These are phyloP conservation scores for Spisula subtruncata DNA, from an alignment of 2,888 invertebrate genomes.

Conservation along the genomic window DNA sequence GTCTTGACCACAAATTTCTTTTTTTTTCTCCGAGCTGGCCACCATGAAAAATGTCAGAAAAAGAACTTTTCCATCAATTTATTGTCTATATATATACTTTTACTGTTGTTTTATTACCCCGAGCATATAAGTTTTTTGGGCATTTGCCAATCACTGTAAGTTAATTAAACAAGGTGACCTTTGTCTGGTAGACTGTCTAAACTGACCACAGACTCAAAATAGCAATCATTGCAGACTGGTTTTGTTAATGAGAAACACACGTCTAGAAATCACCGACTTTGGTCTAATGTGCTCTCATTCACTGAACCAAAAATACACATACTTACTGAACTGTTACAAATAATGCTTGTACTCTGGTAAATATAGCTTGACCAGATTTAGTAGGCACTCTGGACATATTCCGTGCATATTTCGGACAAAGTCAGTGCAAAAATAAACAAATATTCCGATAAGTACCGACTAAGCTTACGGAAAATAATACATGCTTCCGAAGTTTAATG, in stretches of 20 bases:
- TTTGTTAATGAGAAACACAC: background rate
- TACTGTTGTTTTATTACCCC: conserved; percentile 3
- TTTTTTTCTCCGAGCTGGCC: background rate
- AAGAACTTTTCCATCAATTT: background rate
- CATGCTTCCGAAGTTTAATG: no score
- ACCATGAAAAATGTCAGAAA: conserved; percentile 7
- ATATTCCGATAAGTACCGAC: no score
- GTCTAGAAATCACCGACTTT: background rate
- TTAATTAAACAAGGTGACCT: background rate
- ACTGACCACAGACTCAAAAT: conserved; percentile 4
- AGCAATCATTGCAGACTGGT: conserved; percentile 3
- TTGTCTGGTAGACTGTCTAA: background rate
- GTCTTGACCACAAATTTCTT: conserved; percentile 16
- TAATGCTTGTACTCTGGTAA: no score
- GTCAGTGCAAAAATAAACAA: no score
- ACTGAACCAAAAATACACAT: background rate
- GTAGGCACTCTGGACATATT: no score
- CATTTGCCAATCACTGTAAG: background rate
- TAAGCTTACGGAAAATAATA: no score
- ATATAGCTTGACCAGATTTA: no score
- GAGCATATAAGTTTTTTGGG: background rate
- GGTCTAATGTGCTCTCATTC: background rate
- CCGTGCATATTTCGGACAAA: no score
- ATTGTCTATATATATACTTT: no score
- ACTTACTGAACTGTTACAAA: no score